Evolutionary conservation across 1,140 invertebrate genomes (phyloP).

Genomic region (Drosophila kikkawai): DNA sequence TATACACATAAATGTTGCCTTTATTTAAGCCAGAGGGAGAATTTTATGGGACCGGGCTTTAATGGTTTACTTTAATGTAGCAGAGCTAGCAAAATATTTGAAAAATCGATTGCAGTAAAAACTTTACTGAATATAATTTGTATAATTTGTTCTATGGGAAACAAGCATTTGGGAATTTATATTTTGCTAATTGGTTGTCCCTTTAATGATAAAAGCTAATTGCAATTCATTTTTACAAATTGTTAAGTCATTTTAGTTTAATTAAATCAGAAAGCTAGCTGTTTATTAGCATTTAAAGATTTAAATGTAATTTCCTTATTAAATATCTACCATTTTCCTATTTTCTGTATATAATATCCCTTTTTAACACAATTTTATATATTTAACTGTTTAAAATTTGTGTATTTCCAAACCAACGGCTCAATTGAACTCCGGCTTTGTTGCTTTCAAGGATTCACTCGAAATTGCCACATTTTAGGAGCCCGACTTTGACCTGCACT

Average conservation of each 20-base stretch:
- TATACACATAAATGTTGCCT: not conserved
- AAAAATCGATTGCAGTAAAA: not conserved
- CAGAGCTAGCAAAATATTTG: conserved; percentile 12
- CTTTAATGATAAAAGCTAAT: not conserved
- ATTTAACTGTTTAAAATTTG: not conserved
- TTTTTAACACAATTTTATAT: not conserved
- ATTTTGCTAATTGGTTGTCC: conserved; percentile 4
- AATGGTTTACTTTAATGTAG: conserved; percentile 26
- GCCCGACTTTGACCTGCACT: conserved; percentile 50
- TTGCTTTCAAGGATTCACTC: not conserved
- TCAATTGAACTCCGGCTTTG: conserved; percentile 3
- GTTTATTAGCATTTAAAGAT: not conserved
- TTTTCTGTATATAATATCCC: not conserved
- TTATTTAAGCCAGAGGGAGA: conserved; percentile 7
- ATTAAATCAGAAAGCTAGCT: no score
- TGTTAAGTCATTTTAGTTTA: not conserved
- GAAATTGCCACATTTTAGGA: conserved; percentile 37
- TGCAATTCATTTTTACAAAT: not conserved
- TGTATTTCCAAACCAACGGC: not conserved
- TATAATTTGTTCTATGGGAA: not conserved
- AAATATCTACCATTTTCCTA: no score
- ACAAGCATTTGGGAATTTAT: not conserved
- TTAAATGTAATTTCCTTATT: not conserved
- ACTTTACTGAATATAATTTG: not conserved
- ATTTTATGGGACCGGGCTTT: conserved; percentile 5